A percentile compares a stretch with the other conserved stretches of the same genome.
phyloP scores from a whole-genome alignment of 2,113 vertebrate genomes.

The Pica pica region DNA sequence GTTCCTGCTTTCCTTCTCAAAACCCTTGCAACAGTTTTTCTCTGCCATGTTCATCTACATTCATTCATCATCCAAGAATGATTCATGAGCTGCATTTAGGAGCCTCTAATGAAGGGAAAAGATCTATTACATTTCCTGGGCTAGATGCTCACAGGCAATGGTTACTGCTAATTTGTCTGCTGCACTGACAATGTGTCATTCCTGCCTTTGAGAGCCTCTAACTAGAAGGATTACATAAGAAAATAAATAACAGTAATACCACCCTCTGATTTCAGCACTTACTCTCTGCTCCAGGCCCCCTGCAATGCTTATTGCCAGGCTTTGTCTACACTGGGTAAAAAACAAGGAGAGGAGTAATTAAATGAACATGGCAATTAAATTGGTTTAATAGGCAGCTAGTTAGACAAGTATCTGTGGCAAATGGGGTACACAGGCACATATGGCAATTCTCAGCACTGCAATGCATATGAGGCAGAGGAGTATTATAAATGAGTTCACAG shows the following conservation, averaged over 20 bases:
- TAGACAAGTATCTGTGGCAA: not conserved
- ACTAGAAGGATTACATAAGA: not conserved
- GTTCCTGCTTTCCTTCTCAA: not conserved
- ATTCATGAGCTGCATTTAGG: not conserved
- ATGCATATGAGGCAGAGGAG: not conserved
- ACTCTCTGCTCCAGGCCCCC: conserved; percentile 16
- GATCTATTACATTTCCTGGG: not conserved
- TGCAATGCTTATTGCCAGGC: conserved; percentile 6
- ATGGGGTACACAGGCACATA: not conserved
- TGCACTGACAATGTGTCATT: not conserved
- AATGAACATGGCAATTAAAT: not conserved
- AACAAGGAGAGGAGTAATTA: conserved; percentile 25
- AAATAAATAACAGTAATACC: conserved; percentile 51
- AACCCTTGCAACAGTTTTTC: not conserved
- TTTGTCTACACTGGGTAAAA: conserved; percentile 17
- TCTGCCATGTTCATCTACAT: not conserved
- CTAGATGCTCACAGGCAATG: not conserved
- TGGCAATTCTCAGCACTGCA: not conserved
- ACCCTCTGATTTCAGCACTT: conserved; percentile 58
- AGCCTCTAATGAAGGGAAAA: not conserved
- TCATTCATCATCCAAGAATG: not conserved
- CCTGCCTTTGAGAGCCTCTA: not conserved
- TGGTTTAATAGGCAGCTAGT: conserved; percentile 12
- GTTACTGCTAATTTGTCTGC: conserved; percentile 5
- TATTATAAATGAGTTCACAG: not conserved